phyloP scores from a whole-genome alignment of 35 echinoderm and acorn worm genomes.

The Ophiothrix spiculata region DNA sequence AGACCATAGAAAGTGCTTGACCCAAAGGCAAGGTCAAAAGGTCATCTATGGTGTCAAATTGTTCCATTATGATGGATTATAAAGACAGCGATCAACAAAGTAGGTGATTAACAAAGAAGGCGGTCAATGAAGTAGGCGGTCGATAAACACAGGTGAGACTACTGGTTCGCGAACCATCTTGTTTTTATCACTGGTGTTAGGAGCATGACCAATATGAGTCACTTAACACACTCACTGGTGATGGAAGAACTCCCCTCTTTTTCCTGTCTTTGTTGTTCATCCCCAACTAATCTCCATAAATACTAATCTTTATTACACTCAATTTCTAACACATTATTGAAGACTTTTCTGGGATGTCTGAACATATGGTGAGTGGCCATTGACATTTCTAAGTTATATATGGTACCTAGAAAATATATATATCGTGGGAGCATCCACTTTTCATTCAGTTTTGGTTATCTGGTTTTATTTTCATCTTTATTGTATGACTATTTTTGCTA shows the following conservation, averaged over 20 bases:
- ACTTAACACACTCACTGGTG: neutral
- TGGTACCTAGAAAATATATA: neutral
- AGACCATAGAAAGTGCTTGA: too few species aligned
- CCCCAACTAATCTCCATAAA: neutral
- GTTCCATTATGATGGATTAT: too few species aligned
- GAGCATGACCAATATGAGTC: neutral
- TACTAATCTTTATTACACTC: neutral
- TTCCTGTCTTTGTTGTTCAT: neutral
- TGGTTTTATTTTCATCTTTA: neutral
- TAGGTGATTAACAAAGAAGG: too few species aligned
- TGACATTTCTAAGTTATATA: neutral
- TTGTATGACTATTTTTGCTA: neutral
- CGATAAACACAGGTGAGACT: too few species aligned
- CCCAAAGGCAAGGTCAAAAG: too few species aligned
- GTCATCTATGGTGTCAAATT: too few species aligned
- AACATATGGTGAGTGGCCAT: conserved; percentile 29
- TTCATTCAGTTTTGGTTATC: neutral
- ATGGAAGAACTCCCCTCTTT: neutral
- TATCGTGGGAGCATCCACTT: neutral
- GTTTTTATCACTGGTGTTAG: neutral
- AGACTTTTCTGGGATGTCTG: conserved; percentile 51
- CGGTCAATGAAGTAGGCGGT: too few species aligned
- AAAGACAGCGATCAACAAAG: too few species aligned
- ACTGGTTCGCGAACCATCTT: neutral
- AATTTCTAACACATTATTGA: conserved; percentile 27